Conservation (phyloP, 2,113 vertebrate genomes). For the Forbesichthys papilliferus region DNA sequence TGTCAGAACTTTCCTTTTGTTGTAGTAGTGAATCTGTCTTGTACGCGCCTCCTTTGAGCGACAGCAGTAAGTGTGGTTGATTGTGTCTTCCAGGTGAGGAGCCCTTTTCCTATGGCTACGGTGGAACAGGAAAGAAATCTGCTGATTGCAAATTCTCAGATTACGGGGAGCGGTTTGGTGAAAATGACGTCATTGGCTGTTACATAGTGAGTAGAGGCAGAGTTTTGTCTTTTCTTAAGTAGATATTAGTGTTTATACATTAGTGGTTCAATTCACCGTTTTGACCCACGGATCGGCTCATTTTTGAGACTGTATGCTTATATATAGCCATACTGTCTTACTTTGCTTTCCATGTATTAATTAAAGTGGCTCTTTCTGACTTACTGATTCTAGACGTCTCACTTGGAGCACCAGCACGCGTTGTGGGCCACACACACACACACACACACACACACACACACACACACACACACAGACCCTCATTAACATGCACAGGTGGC, state of each 20-base stretch:
- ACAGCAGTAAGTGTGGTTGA: neutral
- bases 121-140: constrained; percentile 89
- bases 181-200: constrained; percentile 89
- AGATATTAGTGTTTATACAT: neutral
- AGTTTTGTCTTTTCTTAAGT: neutral
- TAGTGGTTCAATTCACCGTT: too few species aligned
- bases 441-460: too few species aligned
- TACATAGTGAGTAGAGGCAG: constrained; percentile 79
- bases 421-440: too few species aligned
- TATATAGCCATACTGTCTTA: too few species aligned
- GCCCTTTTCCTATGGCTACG: constrained; percentile 86
- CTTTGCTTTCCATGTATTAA: too few species aligned
- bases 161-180: constrained; percentile 86
- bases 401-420: too few species aligned
- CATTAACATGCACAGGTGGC: too few species aligned
- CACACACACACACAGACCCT: too few species aligned
- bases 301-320: too few species aligned
- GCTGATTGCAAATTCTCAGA: constrained; percentile 83
- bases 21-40: neutral
- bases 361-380: too few species aligned
- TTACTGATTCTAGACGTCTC: too few species aligned
- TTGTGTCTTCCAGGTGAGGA: constrained; percentile 80
- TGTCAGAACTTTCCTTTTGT: neutral
- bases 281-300: too few species aligned
- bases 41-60: neutral